Percentiles rank a stretch among this genome's conserved stretches.
Evolutionary conservation across 2,797 vertebrate genomes (phyloP).

Genomic region (Rallus crepitans): DNA sequence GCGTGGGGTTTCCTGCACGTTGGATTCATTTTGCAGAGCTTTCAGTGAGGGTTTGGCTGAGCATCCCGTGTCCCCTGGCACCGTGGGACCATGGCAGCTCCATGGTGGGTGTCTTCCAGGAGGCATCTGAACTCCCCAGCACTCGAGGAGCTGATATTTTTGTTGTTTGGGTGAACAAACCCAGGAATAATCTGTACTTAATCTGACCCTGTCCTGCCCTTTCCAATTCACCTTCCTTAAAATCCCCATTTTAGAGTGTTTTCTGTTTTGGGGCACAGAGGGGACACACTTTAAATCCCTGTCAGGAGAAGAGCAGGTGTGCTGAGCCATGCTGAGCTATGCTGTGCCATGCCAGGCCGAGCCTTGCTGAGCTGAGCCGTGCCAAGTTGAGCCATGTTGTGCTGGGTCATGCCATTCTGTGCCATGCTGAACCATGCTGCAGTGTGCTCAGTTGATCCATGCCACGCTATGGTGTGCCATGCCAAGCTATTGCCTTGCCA

Average conservation of each 20-base stretch:
- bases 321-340: not conserved
- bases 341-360: too few species aligned
- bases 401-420: not conserved
- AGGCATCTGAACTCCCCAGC: not conserved
- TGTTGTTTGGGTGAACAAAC: not conserved
- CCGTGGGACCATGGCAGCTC: fast-evolving
- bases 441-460: not conserved
- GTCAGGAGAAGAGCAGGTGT: not conserved
- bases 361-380: not conserved
- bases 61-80: not conserved
- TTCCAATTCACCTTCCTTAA: not conserved
- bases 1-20: not conserved
- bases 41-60: not conserved
- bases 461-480: too few species aligned
- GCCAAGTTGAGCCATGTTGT: fast-evolving
- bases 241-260: not conserved
- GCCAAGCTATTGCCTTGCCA: not conserved
- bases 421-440: too few species aligned
- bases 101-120: not conserved
- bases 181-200: fast-evolving
- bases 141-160: not conserved
- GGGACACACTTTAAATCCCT: not conserved
- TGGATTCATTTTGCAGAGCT: fast-evolving
- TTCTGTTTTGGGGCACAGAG: not conserved
- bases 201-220: too few species aligned